Percentiles rank a stretch among this genome's conserved stretches.
Conservation (phyloP, 2,113 vertebrate species). For the Gavia stellata region DNA sequence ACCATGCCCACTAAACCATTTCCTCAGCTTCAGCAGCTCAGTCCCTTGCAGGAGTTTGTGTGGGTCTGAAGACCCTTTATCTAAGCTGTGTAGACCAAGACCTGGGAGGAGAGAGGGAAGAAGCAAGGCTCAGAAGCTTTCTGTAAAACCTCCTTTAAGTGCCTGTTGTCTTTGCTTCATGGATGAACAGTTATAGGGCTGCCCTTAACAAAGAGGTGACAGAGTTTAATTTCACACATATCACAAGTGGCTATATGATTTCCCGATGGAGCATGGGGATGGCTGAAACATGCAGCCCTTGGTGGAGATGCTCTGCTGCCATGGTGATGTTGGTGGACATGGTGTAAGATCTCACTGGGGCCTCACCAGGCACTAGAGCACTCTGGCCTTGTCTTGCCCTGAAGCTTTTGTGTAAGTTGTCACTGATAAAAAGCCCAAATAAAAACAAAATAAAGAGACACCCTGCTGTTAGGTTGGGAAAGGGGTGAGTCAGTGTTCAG, state of each 20-base stretch:
- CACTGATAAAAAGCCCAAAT: background rate
- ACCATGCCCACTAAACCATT: no score
- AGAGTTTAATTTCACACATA: constrained; percentile 19
- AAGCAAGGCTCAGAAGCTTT: background rate
- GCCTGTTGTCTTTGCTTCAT: background rate
- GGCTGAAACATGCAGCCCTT: background rate
- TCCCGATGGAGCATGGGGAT: background rate
- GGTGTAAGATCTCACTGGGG: background rate
- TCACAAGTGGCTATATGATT: background rate
- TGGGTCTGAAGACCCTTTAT: background rate
- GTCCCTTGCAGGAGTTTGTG: background rate
- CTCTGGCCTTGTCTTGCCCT: background rate
- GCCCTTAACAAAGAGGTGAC: background rate
- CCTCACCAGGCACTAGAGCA: background rate
- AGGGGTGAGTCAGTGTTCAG: background rate
- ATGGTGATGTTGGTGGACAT: background rate
- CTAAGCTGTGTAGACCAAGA: background rate
- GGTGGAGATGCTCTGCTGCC: background rate
- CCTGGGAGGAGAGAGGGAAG: background rate
- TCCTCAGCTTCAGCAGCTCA: background rate
- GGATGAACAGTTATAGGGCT: background rate
- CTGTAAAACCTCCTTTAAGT: background rate
- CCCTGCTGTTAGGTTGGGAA: background rate
- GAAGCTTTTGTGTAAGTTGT: background rate
- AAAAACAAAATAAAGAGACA: background rate